Evolutionary conservation across 2,888 invertebrate species (phyloP), one percentile per base, ranked within the genome.

Genomic region (Morpho helenor): DNA sequence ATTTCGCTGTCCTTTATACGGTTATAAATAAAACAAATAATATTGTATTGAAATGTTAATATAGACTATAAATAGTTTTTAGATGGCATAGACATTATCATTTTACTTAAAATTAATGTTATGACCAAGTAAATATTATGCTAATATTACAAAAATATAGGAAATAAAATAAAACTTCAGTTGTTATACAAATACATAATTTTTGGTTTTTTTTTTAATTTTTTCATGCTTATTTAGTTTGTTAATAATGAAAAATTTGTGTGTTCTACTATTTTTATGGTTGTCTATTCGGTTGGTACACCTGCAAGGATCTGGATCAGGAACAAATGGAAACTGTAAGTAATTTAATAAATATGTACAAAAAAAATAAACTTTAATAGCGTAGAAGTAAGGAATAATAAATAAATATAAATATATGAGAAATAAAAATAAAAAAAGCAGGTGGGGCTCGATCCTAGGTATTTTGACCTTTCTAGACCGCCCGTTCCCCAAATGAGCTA

Each of bases 261-360:
- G 68, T 66, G 72, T 78, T 65, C 64, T 79, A 43, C 56, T 79
- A 42, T 68, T 82, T 62, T 68, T 82, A 57, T 70, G 64, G 77
- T 68, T 69, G 55, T 81, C 47, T 72, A 76, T 61, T 22, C 44
- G 40, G 64, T 63, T 68, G 61, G 84, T 76, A 53, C 60, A 74
- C n/a, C 65, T 75, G 58, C 83, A 84, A 79, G 80, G 62, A n/a
- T 23, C 62, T 9, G 87, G 87, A 52, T 86, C 86, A 0, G 84
- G 84, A 50, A 70, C 66, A 7, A 71, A 83, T 73, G 87, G 87
- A 58, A 87, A 84, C 64, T 69, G 87, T 87, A 66, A 86, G 87
- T 82, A 49, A 48, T 42, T 40, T 31, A 31, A 3, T 1, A 23
- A 50, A 41, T n/a, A 10, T 10, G 16, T 16, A 9, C 6, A 23